Conservation (phyloP, 2,113 vertebrate genomes). For the Trichomycterus rosablanca region DNA sequence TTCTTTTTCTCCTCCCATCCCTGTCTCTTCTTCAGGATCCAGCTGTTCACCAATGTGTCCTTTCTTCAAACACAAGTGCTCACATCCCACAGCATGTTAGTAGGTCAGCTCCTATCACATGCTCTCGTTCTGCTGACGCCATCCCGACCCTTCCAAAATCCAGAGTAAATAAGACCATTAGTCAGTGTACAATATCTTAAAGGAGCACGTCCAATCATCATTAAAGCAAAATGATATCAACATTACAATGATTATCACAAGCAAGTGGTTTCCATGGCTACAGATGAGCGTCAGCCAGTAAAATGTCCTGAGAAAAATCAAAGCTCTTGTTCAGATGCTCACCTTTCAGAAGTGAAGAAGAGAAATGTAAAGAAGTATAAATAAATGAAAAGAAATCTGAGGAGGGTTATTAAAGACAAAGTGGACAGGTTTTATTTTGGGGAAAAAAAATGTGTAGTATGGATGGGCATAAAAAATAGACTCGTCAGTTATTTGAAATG, state of each 20-base stretch:
- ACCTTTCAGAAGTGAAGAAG: too few species aligned
- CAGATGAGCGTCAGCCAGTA: too few species aligned
- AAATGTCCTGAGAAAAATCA: too few species aligned
- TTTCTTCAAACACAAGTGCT: conserved; percentile 38
- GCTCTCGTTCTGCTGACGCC: conserved; percentile 8
- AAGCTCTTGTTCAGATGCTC: too few species aligned
- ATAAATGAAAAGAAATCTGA: too few species aligned
- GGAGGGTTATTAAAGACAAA: too few species aligned
- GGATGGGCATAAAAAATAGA: too few species aligned
- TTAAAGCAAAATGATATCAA: conserved; percentile 34
- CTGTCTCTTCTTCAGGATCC: conserved; percentile 38
- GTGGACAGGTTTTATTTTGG: too few species aligned
- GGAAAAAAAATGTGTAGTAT: too few species aligned
- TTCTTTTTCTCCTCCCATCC: conserved; percentile 16
- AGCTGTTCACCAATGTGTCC: conserved; percentile 50
- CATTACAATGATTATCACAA: conserved; percentile 33
- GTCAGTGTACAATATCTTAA: neutral
- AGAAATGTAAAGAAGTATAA: too few species aligned
- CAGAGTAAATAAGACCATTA: conserved; percentile 32
- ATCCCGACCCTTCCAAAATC: too few species aligned
- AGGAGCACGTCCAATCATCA: conserved; percentile 31
- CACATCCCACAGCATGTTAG: conserved; percentile 50
- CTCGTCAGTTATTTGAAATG: too few species aligned
- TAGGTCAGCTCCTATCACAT: conserved; percentile 62
- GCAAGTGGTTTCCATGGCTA: conserved; percentile 45